Percentiles rank a stretch among this genome's conserved stretches.
Conservation (phyloP, 2,797 vertebrate genomes). For the Ispidina lecontei region DNA sequence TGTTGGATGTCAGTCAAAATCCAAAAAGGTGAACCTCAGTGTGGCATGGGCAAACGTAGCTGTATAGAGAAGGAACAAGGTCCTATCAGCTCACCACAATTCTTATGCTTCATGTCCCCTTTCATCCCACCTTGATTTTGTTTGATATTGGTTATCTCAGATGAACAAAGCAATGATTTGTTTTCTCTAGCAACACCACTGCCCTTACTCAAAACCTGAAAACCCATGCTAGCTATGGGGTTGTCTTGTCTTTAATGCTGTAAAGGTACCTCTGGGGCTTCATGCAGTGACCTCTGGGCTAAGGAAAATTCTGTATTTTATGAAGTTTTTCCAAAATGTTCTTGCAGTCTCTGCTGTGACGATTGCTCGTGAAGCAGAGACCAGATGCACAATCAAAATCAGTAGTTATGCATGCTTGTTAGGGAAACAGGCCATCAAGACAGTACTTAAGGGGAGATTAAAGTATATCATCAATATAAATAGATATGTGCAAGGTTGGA, state of each 20-base stretch:
- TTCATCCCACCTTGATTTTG: background rate
- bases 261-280: background rate
- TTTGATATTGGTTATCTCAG: background rate
- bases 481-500: background rate
- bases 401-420: constrained; percentile 13
- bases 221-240: background rate
- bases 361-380: background rate
- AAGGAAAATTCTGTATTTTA: background rate
- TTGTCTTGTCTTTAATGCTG: background rate
- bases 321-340: background rate
- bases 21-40: background rate
- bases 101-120: background rate
- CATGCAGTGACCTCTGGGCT: background rate
- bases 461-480: constrained; percentile 44
- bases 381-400: constrained; percentile 33
- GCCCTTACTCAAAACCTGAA: background rate
- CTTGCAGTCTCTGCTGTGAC: background rate
- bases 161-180: background rate
- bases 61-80: background rate
- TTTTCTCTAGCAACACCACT: background rate
- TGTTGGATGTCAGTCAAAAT: constrained; percentile 1
- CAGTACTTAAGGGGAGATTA: constrained; percentile 17
- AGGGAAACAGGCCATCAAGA: constrained; percentile 45
- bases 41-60: background rate
- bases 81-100: background rate